Conservation (phyloP, 2,113 vertebrate genomes). For the Psittacara wagleri region DNA sequence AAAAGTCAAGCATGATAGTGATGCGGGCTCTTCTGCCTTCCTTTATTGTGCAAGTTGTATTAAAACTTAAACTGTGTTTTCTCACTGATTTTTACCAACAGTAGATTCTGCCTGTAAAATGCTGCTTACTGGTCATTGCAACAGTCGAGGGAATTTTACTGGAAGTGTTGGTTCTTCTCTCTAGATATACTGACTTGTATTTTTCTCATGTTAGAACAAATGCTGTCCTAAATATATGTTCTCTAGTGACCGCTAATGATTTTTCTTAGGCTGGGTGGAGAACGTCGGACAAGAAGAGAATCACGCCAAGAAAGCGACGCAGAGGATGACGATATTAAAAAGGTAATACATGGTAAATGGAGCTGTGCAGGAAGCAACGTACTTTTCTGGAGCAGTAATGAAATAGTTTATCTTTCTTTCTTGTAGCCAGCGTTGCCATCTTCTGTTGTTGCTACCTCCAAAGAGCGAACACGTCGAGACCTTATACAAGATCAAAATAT, state of each 20-base stretch:
- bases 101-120: not conserved
- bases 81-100: not conserved
- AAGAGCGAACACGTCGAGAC: slow-evolving; percentile 97
- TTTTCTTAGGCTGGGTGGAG: slow-evolving; percentile 89
- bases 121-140: not conserved
- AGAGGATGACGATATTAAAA: slow-evolving; percentile 98
- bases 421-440: slow-evolving; percentile 95
- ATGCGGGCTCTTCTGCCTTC: not conserved
- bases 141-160: not conserved
- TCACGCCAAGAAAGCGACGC: slow-evolving; percentile 96
- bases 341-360: slow-evolving; percentile 71
- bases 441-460: slow-evolving; percentile 99
- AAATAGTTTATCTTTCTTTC: not conserved
- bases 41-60: not conserved
- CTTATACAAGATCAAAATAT: slow-evolving; percentile 99
- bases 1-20: not conserved
- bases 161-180: not conserved
- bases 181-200: not conserved
- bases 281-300: slow-evolving; percentile 95
- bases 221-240: not conserved
- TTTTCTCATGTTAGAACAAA: not conserved
- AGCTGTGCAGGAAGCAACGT: not conserved
- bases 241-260: not conserved
- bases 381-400: not conserved
- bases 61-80: not conserved